These are phyloP conservation scores for Hoplodrina blanda DNA, from an alignment of 2,888 invertebrate species.

Conservation along the genomic window DNA sequence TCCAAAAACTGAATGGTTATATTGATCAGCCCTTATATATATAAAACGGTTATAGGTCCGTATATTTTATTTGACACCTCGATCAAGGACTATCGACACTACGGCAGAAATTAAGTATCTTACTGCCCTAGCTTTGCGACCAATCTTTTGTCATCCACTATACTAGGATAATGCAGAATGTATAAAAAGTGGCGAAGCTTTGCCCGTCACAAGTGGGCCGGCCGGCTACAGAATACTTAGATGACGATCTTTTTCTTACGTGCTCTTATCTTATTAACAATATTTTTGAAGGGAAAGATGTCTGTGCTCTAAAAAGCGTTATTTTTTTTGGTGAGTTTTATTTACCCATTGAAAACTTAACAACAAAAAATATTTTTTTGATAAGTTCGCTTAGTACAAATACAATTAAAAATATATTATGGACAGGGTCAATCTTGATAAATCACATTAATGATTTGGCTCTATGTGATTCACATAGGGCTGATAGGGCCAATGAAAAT, in stretches of 20 bases:
- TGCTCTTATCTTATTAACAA: not conserved
- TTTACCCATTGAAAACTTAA: conserved; percentile 6
- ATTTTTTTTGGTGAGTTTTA: not conserved
- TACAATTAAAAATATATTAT: conserved; percentile 26
- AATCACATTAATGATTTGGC: conserved; percentile 20
- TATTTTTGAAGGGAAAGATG: not conserved
- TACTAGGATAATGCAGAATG: not conserved
- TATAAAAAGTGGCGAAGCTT: too few relatives aligned
- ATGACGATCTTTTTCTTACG: not conserved
- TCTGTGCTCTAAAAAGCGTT: not conserved
- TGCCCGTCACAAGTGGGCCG: not conserved
- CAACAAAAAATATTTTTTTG: conserved; percentile 25
- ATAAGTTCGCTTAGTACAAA: conserved; percentile 24
- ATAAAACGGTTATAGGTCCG: too few relatives aligned
- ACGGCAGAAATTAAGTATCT: not conserved
- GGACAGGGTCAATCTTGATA: conserved; percentile 49
- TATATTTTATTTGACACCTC: too few relatives aligned
- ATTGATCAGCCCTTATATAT: too few relatives aligned
- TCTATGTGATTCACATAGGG: not conserved
- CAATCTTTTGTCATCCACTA: not conserved
- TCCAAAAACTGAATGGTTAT: too few relatives aligned
- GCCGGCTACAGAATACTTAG: not conserved
- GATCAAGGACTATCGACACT: too few relatives aligned
- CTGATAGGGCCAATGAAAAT: conserved; percentile 42
- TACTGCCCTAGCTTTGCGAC: not conserved